Evolutionary conservation across 2,797 vertebrate species (phyloP).

Genomic region (Erethizon dorsatum): DNA sequence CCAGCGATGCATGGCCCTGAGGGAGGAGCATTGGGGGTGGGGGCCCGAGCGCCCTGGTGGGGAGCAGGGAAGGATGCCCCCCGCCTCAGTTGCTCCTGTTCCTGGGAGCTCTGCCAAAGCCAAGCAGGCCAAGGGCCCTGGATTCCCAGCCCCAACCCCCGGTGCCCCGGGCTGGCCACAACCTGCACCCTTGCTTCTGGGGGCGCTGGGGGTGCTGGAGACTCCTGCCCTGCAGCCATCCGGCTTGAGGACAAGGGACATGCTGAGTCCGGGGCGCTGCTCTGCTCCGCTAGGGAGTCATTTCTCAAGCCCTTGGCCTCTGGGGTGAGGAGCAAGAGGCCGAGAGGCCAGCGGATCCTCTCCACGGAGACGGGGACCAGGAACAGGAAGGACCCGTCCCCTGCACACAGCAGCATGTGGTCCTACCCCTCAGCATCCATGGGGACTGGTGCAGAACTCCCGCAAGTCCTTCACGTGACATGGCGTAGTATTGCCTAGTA

Average conservation of each 20-base stretch:
- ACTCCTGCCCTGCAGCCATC: background rate
- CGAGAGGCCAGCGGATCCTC: background rate
- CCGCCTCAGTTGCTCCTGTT: accelerated
- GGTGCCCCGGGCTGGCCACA: no score
- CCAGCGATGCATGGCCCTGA: background rate
- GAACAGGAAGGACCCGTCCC: background rate
- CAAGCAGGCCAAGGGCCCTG: background rate
- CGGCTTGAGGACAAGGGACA: background rate
- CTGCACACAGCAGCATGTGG: accelerated
- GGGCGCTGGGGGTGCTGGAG: background rate
- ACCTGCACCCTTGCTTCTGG: background rate
- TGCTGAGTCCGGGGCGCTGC: accelerated
- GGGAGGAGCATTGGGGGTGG: accelerated
- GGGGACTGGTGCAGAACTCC: background rate
- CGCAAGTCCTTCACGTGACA: accelerated
- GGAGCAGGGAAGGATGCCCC: no score
- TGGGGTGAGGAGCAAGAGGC: background rate
- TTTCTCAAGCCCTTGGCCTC: background rate
- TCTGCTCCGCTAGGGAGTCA: no score
- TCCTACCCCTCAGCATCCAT: background rate
- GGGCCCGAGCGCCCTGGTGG: background rate
- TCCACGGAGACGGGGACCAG: no score
- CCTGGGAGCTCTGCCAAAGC: background rate
- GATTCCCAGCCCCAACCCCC: no score
- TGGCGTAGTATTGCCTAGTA: background rate